Evolutionary conservation across 2,797 vertebrate species (phyloP).

Genomic region (Ciconia nigra): DNA sequence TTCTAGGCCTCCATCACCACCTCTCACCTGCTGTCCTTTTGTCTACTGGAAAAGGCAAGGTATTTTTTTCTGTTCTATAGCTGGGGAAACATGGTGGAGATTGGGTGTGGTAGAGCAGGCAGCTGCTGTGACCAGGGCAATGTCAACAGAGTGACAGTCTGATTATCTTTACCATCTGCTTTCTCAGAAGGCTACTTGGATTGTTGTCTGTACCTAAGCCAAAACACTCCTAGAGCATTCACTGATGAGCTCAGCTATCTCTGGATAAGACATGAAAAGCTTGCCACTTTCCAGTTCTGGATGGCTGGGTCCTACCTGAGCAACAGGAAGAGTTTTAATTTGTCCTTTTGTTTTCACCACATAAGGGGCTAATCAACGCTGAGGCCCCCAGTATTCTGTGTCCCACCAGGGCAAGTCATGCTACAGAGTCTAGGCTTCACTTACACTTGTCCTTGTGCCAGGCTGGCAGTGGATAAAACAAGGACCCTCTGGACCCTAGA

Average conservation of each 20-base stretch:
- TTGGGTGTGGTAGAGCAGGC: background rate
- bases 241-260: background rate
- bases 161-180: background rate
- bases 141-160: background rate
- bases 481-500: background rate
- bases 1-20: background rate
- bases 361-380: rapidly evolving
- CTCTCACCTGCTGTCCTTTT: background rate
- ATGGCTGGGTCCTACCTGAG: background rate
- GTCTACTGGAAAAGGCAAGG: background rate
- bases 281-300: background rate
- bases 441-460: background rate
- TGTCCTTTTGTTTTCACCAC: rapidly evolving
- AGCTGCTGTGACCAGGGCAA: background rate
- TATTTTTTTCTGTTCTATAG: background rate
- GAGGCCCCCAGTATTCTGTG: background rate
- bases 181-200: background rate
- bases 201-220: background rate
- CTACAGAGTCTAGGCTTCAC: background rate
- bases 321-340: background rate
- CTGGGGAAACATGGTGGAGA: background rate
- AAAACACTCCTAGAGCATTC: background rate
- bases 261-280: background rate
- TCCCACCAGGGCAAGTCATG: background rate
- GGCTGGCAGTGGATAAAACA: background rate